Base-by-base conservation (phyloP, 2,113 vertebrate species). In the Calidris pugnax region DNA sequence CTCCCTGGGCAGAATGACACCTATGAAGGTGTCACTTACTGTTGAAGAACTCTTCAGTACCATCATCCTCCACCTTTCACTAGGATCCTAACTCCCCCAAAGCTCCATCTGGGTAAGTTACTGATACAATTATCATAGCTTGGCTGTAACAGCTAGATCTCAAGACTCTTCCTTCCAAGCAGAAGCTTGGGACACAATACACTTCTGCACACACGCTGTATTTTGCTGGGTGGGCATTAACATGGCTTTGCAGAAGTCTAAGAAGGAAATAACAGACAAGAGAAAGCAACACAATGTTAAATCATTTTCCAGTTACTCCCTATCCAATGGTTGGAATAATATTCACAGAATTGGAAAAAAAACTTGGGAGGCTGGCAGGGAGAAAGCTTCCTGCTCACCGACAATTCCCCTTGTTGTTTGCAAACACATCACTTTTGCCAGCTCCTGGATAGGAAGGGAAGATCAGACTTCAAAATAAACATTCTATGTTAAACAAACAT, bases 391-490 rank as follows among this genome's bases (percentile, higher is more conserved):
- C 87, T 95, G 73, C n/a, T 64, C 51, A 30, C 19, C 0, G 0
- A 94, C 89, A 93, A 74, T 75, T 75, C 51, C 27, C 41, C 68
- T 81, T 77, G 33, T 84, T 89, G 56, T 95, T 75, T 95, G 86
- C 93, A 96, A 92, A 87, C 90, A 94, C 91, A 76, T 63, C 41
- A 90, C 75, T 91, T 94, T 20, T 96, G 81, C 87, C 85, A 95
- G 85, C 62, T 69, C 55, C 89, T 90, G 72, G 47, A 89, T 66
- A 87, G 85, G 91, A 95, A 93, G 43, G 84, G 72, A 80, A 82
- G 71, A 82, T 8, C 89, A 91, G 67, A 88, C 85, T 90, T 95
- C 59, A 91, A 94, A 94, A 97, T 85, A 94, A 94, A 93, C 48
- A 87, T 11, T 74, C 19, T 37, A 32, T n/a, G 32, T 76, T 77